phyloP scores from a whole-genome alignment of 2,113 vertebrate genomes.

The Isurus oxyrinchus region DNA sequence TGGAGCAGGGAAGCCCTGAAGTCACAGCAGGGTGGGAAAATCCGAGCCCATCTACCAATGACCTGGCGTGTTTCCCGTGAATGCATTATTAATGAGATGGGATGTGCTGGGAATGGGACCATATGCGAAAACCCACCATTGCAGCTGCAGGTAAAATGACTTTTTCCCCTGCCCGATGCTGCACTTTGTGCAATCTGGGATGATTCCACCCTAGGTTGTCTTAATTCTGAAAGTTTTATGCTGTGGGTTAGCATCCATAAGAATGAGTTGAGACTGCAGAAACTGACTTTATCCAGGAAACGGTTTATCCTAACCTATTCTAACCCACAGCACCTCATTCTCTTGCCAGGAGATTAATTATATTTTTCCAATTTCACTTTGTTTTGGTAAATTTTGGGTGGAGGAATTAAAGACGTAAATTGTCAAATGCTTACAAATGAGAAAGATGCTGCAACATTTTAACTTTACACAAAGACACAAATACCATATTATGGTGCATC shows the following conservation, averaged over 20 bases:
- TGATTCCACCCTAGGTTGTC: background rate
- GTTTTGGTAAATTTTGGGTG: background rate
- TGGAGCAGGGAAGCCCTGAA: too few species aligned
- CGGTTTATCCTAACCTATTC: background rate
- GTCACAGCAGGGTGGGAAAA: too few species aligned
- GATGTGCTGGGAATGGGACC: too few species aligned
- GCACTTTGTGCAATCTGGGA: too few species aligned
- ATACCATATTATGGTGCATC: background rate
- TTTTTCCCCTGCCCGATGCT: too few species aligned
- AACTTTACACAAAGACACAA: background rate
- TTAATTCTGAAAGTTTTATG: background rate
- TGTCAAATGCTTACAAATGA: background rate
- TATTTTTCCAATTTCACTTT: background rate
- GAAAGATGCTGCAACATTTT: background rate
- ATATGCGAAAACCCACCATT: too few species aligned
- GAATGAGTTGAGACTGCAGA: background rate
- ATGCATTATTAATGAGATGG: too few species aligned
- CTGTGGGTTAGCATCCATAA: background rate
- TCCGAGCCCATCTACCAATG: too few species aligned
- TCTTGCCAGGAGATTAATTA: background rate
- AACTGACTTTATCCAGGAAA: background rate
- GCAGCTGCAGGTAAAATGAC: too few species aligned
- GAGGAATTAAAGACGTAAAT: background rate
- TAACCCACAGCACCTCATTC: background rate
- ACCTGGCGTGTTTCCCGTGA: too few species aligned